Evolutionary conservation across 2,113 vertebrate genomes (phyloP).

Genomic region (Sus scrofa): DNA sequence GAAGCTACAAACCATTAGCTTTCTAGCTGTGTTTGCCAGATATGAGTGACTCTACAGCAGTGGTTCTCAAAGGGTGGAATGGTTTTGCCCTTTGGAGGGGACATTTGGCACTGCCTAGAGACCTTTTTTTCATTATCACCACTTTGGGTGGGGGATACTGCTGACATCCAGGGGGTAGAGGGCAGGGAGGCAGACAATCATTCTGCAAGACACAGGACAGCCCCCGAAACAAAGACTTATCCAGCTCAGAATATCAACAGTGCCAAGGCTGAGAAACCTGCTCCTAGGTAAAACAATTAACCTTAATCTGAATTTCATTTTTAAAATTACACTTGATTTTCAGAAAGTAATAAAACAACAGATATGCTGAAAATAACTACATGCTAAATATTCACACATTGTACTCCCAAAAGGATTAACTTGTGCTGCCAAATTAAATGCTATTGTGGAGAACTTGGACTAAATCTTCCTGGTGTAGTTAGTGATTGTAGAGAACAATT

Average conservation of each 20-base stretch:
- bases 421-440: not conserved
- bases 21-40: not conserved
- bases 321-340: conserved; percentile 31
- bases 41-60: not conserved
- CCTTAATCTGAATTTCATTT: conserved; percentile 31
- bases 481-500: not conserved
- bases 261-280: not conserved
- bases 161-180: not conserved
- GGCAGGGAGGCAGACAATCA: not conserved
- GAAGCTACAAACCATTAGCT: not conserved
- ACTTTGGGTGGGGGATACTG: not conserved
- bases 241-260: not conserved
- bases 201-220: not conserved
- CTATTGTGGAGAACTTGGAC: not conserved
- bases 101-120: not conserved
- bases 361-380: not conserved
- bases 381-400: not conserved
- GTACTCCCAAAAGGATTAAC: not conserved
- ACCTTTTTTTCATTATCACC: not conserved
- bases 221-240: not conserved
- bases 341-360: conserved; percentile 43
- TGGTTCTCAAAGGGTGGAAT: not conserved
- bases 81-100: not conserved
- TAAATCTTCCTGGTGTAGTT: not conserved
- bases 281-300: not conserved